Evolutionary conservation across 2,888 invertebrate species (phyloP), one percentile per base, ranked within the genome.

Genomic region (Mystacides longicornis): DNA sequence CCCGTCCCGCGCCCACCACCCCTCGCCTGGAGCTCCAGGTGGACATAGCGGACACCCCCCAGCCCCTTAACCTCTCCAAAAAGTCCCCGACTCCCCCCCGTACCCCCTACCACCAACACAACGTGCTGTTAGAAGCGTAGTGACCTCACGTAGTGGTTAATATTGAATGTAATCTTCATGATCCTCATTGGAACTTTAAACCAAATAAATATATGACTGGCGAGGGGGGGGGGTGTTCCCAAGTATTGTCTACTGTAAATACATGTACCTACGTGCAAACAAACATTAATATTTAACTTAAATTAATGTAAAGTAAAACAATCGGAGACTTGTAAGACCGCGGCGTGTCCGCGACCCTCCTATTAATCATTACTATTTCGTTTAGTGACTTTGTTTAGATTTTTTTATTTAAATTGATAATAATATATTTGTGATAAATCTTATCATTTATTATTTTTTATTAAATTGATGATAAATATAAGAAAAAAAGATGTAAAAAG

Each of bases 1-100:
- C 67, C 66, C 62, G 69, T 68, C 67, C 67, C 64, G 67, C 67
- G 64, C 70, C 69, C 71, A 66, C 65, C 66, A 70, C 75, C 63
- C 76, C 83, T 70, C 74, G 85, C 68, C 75, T 85, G 66, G 88
- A 89, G 69, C 79, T 91, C 64, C 89, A 90, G 71, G 89, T 90
- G 64, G 88, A 89, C 67, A 88, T 89, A 64, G 88, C 88, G 66
- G 87, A 87, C 67, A 82, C 86, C 51, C 85, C 85, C 64, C 88
- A 89, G 69, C 93, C 93, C 54, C 77, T 93, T 63, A 93, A 93
- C 79, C 80, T 93, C 66, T 93, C 92, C 71, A 93, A 92, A 72
- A 88, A 88, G 69, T 85, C 87, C 62, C 86, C 86, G 64, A 83
- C 85, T 63, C 85, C 87, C 62, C 86, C 89, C 71, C 77, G 83